Base-by-base conservation (phyloP, 2,888 invertebrate species). In the Lymantria monacha region DNA sequence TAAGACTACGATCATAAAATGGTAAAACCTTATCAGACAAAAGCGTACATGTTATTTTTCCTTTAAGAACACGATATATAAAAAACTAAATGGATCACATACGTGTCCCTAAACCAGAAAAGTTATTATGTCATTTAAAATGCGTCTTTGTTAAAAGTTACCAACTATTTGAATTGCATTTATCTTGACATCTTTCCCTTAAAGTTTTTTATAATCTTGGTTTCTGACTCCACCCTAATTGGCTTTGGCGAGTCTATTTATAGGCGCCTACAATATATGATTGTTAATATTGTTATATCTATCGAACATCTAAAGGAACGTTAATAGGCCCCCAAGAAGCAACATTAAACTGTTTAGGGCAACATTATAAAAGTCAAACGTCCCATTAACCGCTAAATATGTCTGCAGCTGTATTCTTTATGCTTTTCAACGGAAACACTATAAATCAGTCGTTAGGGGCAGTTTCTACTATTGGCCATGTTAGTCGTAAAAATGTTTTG, bases 401-500 rank as follows among this genome's bases (percentile, higher is more conserved):
- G 85, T 83, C 83, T 75, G 72, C 85, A 85, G 85, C 84, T 83
- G 83, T 76, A 79, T 73, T 76, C 79, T 79, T 80, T 79, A 82
- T 77, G 80, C 76, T 77, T 79, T 81, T 81, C 81, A 78, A 79
- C 76, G 70, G 76, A 81, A 81, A 71, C 65, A 63, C 63, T 72
- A 76, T 86, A 86, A 85, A 87, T 87, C 85, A 81, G 76, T 81
- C 85, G 72, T 64, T 77, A 57, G 59, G 68, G 70, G 69, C 72
- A 72, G 72, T 74, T 47, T 77, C 75, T 72, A 66, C 76, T 74
- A 81, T 83, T 82, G 83, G 80, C 80, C 80, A 79, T 81, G 76
- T 73, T 65, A 64, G 74, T 82, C 85, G 82, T 87, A 83, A 87
- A 81, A 85, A 67, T 76, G 72, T 80, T 85, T 81, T 82, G 81